Conservation (phyloP, 2,797 vertebrate species). For the Zalophus californianus region DNA sequence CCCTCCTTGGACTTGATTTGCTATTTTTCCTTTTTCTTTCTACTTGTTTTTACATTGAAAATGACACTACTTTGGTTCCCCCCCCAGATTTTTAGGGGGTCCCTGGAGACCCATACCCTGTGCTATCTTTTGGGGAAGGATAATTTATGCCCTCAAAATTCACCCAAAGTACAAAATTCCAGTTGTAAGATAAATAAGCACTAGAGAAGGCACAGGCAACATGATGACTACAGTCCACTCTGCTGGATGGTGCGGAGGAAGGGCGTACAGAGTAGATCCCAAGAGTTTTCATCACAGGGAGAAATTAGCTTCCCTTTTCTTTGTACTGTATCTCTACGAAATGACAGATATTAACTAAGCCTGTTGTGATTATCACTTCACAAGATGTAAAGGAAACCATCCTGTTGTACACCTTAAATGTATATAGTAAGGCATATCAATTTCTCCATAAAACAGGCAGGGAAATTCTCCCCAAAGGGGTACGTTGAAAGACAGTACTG, state of each 20-base stretch:
- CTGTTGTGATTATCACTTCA: background rate
- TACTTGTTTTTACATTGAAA: background rate
- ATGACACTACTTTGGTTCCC: background rate
- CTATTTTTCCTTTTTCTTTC: background rate
- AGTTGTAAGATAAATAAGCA: background rate
- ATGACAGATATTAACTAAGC: background rate
- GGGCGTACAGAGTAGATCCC: rapidly evolving
- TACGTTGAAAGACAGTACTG: background rate
- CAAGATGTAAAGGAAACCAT: background rate
- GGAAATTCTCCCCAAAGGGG: background rate
- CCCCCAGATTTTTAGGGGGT: background rate
- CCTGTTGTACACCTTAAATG: too few relatives aligned
- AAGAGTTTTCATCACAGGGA: background rate
- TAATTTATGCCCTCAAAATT: background rate
- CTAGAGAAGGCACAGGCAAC: rapidly evolving
- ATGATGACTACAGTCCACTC: rapidly evolving
- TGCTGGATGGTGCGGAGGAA: background rate
- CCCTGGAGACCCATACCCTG: background rate
- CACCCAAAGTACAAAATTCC: background rate
- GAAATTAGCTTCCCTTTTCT: background rate
- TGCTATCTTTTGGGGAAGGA: background rate
- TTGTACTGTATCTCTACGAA: background rate
- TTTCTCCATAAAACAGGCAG: background rate
- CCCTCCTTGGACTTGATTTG: rapidly evolving
- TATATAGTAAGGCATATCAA: too few relatives aligned